Percentiles rank a stretch among this genome's conserved stretches.
Evolutionary conservation across 2,888 invertebrate species (phyloP).

Genomic region (Abscondita cerata): DNA sequence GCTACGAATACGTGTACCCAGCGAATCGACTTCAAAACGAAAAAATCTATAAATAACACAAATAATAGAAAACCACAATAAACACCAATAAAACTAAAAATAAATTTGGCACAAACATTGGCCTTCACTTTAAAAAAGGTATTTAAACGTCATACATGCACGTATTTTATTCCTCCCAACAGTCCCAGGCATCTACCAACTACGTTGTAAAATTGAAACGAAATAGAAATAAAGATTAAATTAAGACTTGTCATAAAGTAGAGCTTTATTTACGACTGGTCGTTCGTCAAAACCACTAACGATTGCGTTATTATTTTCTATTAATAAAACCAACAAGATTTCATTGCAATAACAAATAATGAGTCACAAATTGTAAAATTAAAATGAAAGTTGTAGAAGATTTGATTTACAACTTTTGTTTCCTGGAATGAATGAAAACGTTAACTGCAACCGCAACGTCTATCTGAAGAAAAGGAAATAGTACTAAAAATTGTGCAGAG

Average conservation of each 20-base stretch:
- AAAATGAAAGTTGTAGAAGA: no score
- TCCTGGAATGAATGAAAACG: no score
- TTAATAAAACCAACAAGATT: no score
- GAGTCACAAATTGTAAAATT: no score
- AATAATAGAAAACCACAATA: conserved; percentile 6
- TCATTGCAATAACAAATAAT: no score
- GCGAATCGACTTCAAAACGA: no score
- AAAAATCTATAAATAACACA: conserved; percentile 1
- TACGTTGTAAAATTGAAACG: not conserved
- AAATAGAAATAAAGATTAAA: not conserved
- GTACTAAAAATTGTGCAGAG: no score
- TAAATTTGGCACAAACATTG: conserved; percentile 11
- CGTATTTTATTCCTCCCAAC: not conserved
- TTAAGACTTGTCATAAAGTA: conserved; percentile 15
- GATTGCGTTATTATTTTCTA: conserved; percentile 17
- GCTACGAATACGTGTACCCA: no score
- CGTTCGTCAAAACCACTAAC: conserved; percentile 21
- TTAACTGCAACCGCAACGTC: no score
- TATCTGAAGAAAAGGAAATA: no score
- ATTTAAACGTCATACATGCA: not conserved
- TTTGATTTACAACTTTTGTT: no score
- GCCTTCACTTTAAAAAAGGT: conserved; percentile 2
- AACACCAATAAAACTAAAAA: conserved; percentile 3
- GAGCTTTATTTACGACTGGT: conserved; percentile 21
- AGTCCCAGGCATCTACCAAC: no score